Base-by-base conservation (phyloP, 2,113 vertebrate species). In the Sphaerodactylus townsendi region DNA sequence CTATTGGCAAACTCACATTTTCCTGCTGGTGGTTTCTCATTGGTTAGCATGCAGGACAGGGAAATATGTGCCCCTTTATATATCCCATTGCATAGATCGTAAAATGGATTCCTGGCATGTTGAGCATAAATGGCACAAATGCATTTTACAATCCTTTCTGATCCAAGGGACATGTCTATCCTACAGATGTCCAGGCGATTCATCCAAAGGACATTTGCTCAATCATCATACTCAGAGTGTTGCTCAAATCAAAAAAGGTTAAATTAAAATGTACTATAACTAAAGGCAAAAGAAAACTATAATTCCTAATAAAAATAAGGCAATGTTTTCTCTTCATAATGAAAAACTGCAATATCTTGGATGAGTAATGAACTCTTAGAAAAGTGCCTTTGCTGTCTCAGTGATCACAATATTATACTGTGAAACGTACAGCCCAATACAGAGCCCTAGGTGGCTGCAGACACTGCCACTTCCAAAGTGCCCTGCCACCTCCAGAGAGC, bases 131-230 rank as follows among this genome's bases (percentile, higher is more conserved):
- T 1, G 84, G 83, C 83, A 23, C 66, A 71, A 71, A 9, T 77
- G 68, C 37, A 35, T 10, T 79, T 89, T 37, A 2, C 6, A 77
- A 10, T 9, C 10, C 46, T 74, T 88, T 87, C 28, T 87, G 50
- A 56, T 83, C 15, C 74, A 50, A 56, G 13, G 1, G 79, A 65
- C 70, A 30, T 44, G 15, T 79, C 37, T 53, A 21, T 53, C 77
- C n/a, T 39, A 88, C 77, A 66, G 39, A 1, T 85, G 79, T 77
- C 84, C 77, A 69, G 68, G 46, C 1, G 21, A 0, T 90, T 82
- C 88, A 81, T 59, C 64, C 19, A 70, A 83, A 89, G 71, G 10
- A 5, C 72, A 28, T 79, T 87, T 39, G 66, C 83, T 86, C 23
- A 83, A 1, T 62, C 50, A 56, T 66, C 71, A 68, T 30, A 74